Percentiles rank a stretch among this genome's conserved stretches.
phyloP scores from a whole-genome alignment of 2,888 invertebrate species.

The Cybosia mesomella region DNA sequence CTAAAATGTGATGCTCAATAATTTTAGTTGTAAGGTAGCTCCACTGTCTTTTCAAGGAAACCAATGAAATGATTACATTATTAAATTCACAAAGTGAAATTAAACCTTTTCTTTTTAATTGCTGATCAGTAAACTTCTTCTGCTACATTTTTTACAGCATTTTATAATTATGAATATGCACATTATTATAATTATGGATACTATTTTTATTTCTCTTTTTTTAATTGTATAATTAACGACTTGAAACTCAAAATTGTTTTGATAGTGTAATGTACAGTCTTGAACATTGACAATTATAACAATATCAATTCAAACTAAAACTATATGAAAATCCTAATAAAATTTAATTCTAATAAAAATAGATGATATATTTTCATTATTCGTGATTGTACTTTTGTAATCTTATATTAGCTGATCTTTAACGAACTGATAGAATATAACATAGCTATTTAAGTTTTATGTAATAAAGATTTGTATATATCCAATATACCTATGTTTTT shows the following conservation, averaged over 20 bases:
- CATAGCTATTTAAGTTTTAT: constrained; percentile 65
- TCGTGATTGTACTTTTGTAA: constrained; percentile 10
- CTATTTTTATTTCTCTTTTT: neutral
- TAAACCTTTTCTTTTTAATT: neutral
- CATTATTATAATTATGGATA: neutral
- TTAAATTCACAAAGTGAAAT: neutral
- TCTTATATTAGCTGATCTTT: constrained; percentile 58
- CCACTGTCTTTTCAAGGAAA: constrained; percentile 27
- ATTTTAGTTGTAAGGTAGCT: constrained; percentile 55
- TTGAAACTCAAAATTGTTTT: neutral
- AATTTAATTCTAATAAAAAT: neutral
- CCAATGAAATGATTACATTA: neutral
- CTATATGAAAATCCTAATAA: neutral
- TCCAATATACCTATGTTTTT: constrained; percentile 12
- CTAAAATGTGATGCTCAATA: constrained; percentile 79
- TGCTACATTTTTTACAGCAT: neutral
- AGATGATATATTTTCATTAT: neutral
- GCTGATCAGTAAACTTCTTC: neutral
- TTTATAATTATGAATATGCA: too few relatives aligned
- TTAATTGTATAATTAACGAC: neutral
- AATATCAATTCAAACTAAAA: neutral
- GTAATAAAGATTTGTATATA: constrained; percentile 75
- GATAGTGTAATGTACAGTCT: neutral
- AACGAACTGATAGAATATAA: constrained; percentile 85
- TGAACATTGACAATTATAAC: neutral